Conservation (phyloP, 2,797 vertebrate genomes). For the Esox masquinongy region DNA sequence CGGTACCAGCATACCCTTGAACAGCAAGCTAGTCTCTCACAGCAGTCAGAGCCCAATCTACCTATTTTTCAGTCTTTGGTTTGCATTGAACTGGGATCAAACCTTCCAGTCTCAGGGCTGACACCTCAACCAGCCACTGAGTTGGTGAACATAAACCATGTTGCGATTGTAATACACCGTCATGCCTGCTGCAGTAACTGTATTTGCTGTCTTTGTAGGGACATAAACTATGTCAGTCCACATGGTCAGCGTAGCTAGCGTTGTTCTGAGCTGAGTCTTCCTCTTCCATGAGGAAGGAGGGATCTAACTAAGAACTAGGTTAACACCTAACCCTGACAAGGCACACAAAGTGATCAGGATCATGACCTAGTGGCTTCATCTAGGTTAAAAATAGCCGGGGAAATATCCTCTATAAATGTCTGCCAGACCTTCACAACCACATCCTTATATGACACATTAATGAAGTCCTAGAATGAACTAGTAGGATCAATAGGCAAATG, state of each 20-base stretch:
- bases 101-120: background rate
- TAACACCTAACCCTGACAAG: slow-evolving; percentile 1
- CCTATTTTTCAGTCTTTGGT: background rate
- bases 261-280: slow-evolving; percentile 30
- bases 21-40: background rate
- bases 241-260: slow-evolving; percentile 41
- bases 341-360: slow-evolving; percentile 6
- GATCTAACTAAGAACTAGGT: slow-evolving; percentile 39
- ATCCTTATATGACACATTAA: background rate
- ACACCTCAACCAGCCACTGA: background rate
- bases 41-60: no score
- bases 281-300: slow-evolving; percentile 19
- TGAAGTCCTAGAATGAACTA: background rate
- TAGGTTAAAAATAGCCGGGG: background rate
- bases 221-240: slow-evolving; percentile 13
- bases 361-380: slow-evolving; percentile 20
- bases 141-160: background rate
- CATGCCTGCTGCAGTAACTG: background rate
- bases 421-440: background rate
- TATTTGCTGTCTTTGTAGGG: background rate
- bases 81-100: background rate
- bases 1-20: background rate
- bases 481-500: no score
- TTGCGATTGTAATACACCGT: background rate
- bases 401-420: background rate